Evolutionary conservation across 2,113 vertebrate species (phyloP).

Genomic region (Gallinago paraguaiae): DNA sequence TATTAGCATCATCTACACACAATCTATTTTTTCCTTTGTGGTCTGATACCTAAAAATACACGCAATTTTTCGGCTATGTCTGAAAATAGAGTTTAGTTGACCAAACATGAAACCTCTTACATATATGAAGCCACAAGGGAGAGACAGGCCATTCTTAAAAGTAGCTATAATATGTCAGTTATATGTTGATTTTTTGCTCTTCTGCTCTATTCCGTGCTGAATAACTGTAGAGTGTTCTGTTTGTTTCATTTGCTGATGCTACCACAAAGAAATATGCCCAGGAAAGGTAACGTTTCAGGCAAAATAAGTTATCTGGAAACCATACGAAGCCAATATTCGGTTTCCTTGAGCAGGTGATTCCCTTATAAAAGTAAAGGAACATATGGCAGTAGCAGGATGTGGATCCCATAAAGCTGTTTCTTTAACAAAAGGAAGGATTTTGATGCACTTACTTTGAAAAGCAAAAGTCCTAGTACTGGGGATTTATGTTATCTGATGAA

Average conservation of each 20-base stretch:
- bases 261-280: background rate
- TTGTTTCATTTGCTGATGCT: background rate
- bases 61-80: rapidly evolving
- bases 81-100: background rate
- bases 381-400: background rate
- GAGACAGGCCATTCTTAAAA: background rate
- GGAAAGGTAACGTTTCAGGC: background rate
- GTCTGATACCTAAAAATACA: background rate
- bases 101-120: background rate
- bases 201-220: background rate
- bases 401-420: background rate
- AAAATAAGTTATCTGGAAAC: background rate
- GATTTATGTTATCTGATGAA: background rate
- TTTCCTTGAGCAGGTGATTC: background rate
- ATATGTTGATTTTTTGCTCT: background rate
- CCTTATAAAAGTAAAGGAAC: background rate
- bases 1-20: background rate
- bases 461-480: background rate
- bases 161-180: background rate
- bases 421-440: background rate
- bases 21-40: background rate
- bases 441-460: background rate
- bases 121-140: background rate
- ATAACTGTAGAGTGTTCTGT: background rate
- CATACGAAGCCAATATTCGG: background rate